Percentiles rank a stretch among this genome's conserved stretches.
Evolutionary conservation across 2,113 vertebrate species (phyloP).

Genomic region (Nothobranchius kuhntae): DNA sequence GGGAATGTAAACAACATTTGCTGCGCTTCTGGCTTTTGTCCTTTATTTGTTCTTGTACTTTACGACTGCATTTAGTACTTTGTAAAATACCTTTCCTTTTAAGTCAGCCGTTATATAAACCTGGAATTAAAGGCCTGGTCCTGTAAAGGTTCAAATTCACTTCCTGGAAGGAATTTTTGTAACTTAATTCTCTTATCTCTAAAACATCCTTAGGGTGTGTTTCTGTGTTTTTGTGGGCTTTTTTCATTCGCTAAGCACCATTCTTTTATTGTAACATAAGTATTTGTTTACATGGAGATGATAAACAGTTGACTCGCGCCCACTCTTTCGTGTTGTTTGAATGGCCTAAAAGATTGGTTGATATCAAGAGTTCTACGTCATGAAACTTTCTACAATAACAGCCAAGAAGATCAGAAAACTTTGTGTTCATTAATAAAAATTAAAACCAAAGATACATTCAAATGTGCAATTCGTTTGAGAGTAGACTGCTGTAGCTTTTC

Average conservation of each 20-base stretch:
- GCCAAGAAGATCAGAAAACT: neutral
- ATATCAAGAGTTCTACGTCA: neutral
- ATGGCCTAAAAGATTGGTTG: neutral
- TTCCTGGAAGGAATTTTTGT: neutral
- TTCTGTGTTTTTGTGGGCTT: neutral
- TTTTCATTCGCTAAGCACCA: neutral
- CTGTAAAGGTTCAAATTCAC: neutral
- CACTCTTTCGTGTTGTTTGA: neutral
- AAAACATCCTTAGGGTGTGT: neutral
- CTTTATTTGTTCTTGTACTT: neutral
- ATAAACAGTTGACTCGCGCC: neutral
- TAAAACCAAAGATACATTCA: too few species aligned
- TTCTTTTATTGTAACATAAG: neutral
- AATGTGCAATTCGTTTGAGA: too few species aligned
- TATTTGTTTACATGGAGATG: slow-evolving; percentile 13
- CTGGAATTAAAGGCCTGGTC: neutral
- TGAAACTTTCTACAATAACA: neutral
- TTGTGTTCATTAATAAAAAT: neutral
- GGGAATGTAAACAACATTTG: neutral
- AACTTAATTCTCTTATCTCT: neutral
- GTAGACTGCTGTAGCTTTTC: too few species aligned
- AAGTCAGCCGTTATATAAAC: neutral
- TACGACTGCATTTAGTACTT: neutral
- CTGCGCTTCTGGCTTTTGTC: neutral
- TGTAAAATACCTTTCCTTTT: neutral